These are phyloP conservation scores for Bradynema listronoti DNA, from an alignment of 1,140 invertebrate species.

Conservation along the genomic window DNA sequence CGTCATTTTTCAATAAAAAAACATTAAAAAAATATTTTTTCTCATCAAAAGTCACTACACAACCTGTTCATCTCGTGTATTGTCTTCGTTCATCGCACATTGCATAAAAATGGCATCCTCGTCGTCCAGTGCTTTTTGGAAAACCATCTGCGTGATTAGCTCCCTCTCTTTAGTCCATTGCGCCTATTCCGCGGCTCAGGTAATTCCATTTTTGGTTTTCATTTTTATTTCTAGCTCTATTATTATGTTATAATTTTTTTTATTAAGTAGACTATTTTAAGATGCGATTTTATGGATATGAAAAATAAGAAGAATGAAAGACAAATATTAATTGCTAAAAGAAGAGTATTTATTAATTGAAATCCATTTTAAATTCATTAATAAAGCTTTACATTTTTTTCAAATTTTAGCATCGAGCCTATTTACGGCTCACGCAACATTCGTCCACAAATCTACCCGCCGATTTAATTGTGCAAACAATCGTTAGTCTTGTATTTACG, in stretches of 20 bases:
- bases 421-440: constrained; percentile 38
- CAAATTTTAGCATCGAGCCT: constrained; percentile 48
- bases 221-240: constrained; percentile 1
- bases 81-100: neutral
- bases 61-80: neutral
- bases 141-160: constrained; percentile 27
- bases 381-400: too few relatives aligned
- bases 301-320: too few relatives aligned
- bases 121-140: constrained; percentile 31
- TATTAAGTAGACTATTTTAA: too few relatives aligned
- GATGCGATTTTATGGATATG: too few relatives aligned
- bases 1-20: too few relatives aligned
- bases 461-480: constrained; percentile 39
- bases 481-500: constrained; percentile 33
- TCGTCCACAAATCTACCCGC: constrained; percentile 33
- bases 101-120: constrained; percentile 7
- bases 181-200: constrained; percentile 48
- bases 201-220: constrained; percentile 1
- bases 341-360: too few relatives aligned
- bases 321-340: too few relatives aligned
- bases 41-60: too few relatives aligned
- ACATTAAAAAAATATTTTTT: too few relatives aligned
- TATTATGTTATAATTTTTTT: too few relatives aligned
- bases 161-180: constrained; percentile 43
- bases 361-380: too few relatives aligned